A percentile compares a stretch with the other conserved stretches of the same genome.
Conservation (phyloP, 1,140 invertebrate species). For the Oryzaephilus surinamensis region DNA sequence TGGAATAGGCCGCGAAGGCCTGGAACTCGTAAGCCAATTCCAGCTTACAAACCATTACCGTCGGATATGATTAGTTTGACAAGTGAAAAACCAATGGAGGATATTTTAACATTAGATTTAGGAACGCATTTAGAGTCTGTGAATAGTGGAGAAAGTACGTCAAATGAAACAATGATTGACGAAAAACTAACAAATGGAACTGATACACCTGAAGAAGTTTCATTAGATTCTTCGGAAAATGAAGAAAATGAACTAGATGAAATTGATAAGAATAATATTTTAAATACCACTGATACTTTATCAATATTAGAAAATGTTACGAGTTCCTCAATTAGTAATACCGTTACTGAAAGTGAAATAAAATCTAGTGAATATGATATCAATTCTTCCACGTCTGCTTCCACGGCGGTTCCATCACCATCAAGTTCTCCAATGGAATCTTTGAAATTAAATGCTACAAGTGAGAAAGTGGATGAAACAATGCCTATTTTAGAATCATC, state of each 20-base stretch:
- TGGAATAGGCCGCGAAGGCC: conserved; percentile 45
- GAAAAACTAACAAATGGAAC: conserved; percentile 8
- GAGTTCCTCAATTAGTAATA: not conserved
- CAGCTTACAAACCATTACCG: conserved; percentile 45
- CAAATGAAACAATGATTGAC: conserved; percentile 3
- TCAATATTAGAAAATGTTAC: not conserved
- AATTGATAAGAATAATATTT: conserved; percentile 30
- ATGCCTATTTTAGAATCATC: conserved; percentile 26
- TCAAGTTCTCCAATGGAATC: no score
- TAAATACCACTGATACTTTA: not conserved
- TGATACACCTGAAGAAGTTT: conserved; percentile 11
- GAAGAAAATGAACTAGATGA: conserved; percentile 22
- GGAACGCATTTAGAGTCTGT: conserved; percentile 24
- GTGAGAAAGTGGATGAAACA: conserved; percentile 9
- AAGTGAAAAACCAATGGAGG: conserved; percentile 27
- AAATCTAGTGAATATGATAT: no score
- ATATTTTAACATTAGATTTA: conserved; percentile 31
- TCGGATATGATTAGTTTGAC: conserved; percentile 28
- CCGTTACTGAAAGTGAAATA: not conserved
- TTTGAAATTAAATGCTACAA: conserved; percentile 3
- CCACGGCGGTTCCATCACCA: no score
- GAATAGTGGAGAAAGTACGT: conserved; percentile 7
- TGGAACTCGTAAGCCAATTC: conserved; percentile 38
- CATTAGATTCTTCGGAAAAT: conserved; percentile 10
- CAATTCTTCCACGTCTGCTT: no score